Base-by-base conservation (phyloP, 2,113 vertebrate species). In the Odontophorus gujanensis region DNA sequence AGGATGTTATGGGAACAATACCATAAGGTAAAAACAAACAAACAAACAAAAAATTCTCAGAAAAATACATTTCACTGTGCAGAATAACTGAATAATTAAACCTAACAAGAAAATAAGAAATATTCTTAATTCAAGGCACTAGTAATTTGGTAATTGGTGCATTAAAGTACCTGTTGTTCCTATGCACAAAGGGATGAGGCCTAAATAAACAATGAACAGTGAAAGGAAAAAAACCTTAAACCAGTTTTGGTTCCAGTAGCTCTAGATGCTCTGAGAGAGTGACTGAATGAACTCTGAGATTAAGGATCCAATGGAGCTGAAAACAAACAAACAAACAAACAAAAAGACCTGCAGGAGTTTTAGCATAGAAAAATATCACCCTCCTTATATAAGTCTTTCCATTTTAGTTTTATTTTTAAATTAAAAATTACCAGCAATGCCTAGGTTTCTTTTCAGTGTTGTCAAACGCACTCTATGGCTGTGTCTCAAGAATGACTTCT, bases 1-100 rank as follows among this genome's bases (percentile, higher is more conserved):
- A 17, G 98, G 99, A 12, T 99, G 98, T 94, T 99, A 98, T 26
- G 98, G 98, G 17, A 99, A 99, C 42, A 13, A 93, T 42, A 98
- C 98, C 4, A 97, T 99, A 91, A 98, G 98, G 98, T 98, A 88
- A 91, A 47, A n/a, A 36, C n/a, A n/a, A n/a, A n/a, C n/a, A n/a
- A n/a, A n/a, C n/a, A n/a, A n/a, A n/a, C n/a, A 38, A 38, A 24
- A 38, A 34, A 26, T 14, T 10, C 25, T 73, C 3, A 9, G 42
- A 59, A 32, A 6, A 19, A 59, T n/a, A 16, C 19, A 47, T 36
- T 59, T 76, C 77, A 77, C 42, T 30, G 6, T 50, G 28, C 4
- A 47, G 6, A 59, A 69, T 22, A 38, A 38, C 36, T 66, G 51
- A 9, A 4, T 42, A 66, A 66, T 66, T 71, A 55, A 73, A 13